Percentiles rank a stretch among this genome's conserved stretches.
Evolutionary conservation across 2,797 vertebrate genomes (phyloP).

Genomic region (Lophius americanus): DNA sequence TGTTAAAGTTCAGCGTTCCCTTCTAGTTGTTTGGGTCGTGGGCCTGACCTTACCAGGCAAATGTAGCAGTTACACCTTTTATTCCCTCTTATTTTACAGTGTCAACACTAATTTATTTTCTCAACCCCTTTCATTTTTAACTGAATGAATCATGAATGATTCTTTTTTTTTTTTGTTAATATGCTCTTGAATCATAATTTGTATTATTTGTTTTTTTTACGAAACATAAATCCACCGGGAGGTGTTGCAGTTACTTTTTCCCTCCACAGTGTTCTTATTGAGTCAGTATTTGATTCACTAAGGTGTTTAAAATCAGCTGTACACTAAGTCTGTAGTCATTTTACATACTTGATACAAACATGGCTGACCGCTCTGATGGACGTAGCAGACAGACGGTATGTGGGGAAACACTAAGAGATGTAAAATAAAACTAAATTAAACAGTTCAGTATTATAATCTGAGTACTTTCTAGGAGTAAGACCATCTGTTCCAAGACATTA

Average conservation of each 20-base stretch:
- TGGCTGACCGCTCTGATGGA: slow-evolving; percentile 5
- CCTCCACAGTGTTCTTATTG: slow-evolving; percentile 7
- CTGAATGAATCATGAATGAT: slow-evolving; percentile 21
- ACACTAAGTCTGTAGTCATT: slow-evolving; percentile 5
- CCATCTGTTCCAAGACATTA: too few species aligned
- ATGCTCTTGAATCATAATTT: slow-evolving; percentile 21
- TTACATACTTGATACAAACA: not conserved
- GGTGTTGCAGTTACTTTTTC: slow-evolving; percentile 19
- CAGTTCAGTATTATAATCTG: too few species aligned
- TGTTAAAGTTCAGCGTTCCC: slow-evolving; percentile 12
- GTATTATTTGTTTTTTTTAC: slow-evolving; percentile 34
- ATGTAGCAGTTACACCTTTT: slow-evolving; percentile 53
- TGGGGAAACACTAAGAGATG: not conserved
- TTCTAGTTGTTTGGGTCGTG: slow-evolving; percentile 8
- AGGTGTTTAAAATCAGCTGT: slow-evolving; percentile 13
- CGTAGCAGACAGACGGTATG: slow-evolving; percentile 6
- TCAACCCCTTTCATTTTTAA: slow-evolving; percentile 44
- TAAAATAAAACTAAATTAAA: too few species aligned
- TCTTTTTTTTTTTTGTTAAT: slow-evolving; percentile 33
- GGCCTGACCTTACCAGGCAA: slow-evolving; percentile 22
- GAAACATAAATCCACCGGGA: slow-evolving; percentile 30
- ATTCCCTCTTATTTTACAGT: slow-evolving; percentile 37
- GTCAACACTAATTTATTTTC: slow-evolving; percentile 66
- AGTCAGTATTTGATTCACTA: slow-evolving; percentile 43
- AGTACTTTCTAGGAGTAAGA: too few species aligned